A percentile compares a stretch with the other conserved stretches of the same genome.
phyloP scores from a whole-genome alignment of 2,797 vertebrate species.

The Fratercula arctica region DNA sequence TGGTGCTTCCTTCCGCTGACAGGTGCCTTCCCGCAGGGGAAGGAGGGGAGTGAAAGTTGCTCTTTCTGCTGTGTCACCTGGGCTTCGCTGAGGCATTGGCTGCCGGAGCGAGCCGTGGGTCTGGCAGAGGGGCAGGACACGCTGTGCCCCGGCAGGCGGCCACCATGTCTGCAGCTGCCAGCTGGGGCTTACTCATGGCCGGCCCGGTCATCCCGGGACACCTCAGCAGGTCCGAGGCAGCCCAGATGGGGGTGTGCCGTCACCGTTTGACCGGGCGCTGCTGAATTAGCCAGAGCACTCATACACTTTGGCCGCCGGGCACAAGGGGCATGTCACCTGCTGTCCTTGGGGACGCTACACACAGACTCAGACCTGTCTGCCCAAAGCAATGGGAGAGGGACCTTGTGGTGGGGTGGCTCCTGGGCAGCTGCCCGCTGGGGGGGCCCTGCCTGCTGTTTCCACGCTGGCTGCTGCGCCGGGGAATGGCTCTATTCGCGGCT shows the following conservation, averaged over 20 bases:
- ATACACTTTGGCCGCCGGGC: fast-evolving
- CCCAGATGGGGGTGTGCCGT: fast-evolving
- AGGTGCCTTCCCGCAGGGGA: background rate
- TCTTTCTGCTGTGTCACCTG: background rate
- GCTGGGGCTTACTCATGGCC: background rate
- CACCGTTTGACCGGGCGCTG: fast-evolving
- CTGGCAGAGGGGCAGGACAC: background rate
- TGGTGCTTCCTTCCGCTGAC: background rate
- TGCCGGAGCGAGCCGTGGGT: fast-evolving
- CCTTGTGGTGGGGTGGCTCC: fast-evolving
- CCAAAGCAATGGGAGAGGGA: background rate
- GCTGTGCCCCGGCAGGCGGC: background rate
- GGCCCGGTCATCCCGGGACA: background rate
- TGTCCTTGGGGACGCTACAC: background rate
- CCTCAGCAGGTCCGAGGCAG: background rate
- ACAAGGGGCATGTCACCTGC: background rate
- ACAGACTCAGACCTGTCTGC: background rate
- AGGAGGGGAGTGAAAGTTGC: background rate
- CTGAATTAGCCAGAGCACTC: background rate
- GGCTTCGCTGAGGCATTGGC: background rate
- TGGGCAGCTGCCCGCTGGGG: background rate
- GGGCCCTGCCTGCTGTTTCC: background rate
- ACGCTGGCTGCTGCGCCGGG: fast-evolving
- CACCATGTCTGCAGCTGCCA: background rate
- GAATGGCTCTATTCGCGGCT: background rate